A percentile compares a stretch with the other conserved stretches of the same genome.
Conservation (phyloP, 2,888 invertebrate genomes). For the Xylota segnis region DNA sequence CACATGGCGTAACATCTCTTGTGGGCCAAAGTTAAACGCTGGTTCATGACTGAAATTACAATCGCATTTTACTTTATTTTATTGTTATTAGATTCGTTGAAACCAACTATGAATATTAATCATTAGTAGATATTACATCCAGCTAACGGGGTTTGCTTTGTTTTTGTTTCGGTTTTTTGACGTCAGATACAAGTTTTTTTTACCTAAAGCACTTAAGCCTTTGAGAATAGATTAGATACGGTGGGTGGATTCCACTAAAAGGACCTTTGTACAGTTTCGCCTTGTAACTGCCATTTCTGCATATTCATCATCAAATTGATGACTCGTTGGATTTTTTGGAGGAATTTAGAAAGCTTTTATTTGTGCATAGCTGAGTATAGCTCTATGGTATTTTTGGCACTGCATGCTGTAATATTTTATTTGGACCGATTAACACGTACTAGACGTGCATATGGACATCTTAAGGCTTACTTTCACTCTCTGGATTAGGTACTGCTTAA, state of each 20-base stretch:
- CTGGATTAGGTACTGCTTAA: background rate
- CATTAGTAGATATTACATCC: conserved; percentile 17
- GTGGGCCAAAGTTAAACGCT: conserved; percentile 70
- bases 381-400: conserved; percentile 3
- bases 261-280: too few species aligned
- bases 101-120: conserved; percentile 65
- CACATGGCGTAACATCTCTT: conserved; percentile 56
- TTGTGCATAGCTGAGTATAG: background rate
- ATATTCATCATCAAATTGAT: too few species aligned
- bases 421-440: background rate
- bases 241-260: too few species aligned
- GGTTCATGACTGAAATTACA: conserved; percentile 70
- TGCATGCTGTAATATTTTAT: conserved; percentile 4
- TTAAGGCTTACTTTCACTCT: background rate
- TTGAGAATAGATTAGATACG: too few species aligned
- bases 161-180: conserved; percentile 4
- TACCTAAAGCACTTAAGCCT: too few species aligned
- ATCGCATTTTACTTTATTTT: conserved; percentile 55
- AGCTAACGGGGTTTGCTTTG: background rate
- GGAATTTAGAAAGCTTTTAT: conserved; percentile 17
- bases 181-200: background rate
- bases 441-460: background rate
- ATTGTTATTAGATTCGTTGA: conserved; percentile 44
- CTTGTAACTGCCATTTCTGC: too few species aligned
- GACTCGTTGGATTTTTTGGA: background rate